Conservation (phyloP, 2,888 invertebrate species). For the Allacma fusca region DNA sequence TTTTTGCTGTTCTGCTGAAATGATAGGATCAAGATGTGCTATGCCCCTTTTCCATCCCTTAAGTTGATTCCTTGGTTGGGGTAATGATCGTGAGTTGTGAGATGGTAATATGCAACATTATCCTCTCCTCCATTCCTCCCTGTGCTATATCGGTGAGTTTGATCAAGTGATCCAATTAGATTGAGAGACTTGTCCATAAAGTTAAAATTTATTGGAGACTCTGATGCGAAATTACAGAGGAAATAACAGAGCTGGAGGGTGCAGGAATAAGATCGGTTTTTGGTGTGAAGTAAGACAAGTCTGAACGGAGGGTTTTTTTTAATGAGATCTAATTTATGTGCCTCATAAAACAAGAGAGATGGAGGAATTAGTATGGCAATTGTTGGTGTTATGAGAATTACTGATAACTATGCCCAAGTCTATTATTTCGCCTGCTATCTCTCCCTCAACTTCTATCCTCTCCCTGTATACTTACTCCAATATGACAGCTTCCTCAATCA, state of each 20-base stretch:
- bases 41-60: neutral
- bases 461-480: neutral
- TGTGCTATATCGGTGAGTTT: conserved; percentile 51
- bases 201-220: conserved; percentile 53
- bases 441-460: conserved; percentile 3
- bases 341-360: conserved; percentile 50
- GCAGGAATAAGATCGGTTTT: neutral
- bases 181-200: conserved; percentile 46
- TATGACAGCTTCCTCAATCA: conserved; percentile 50
- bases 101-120: conserved; percentile 34
- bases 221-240: conserved; percentile 44
- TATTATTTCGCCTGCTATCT: conserved; percentile 1
- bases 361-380: conserved; percentile 36
- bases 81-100: conserved; percentile 47
- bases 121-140: conserved; percentile 3
- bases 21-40: conserved; percentile 40
- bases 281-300: conserved; percentile 34
- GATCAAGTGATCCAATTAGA: conserved; percentile 59
- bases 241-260: conserved; percentile 17
- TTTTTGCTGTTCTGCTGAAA: conserved; percentile 21
- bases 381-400: conserved; percentile 40
- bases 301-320: conserved; percentile 46
- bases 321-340: conserved; percentile 60
- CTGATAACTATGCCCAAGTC: conserved; percentile 14
- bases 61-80: neutral